A percentile compares a stretch with the other conserved stretches of the same genome.
Conservation (phyloP, 2,888 invertebrate species). For the Xylocampa areola region DNA sequence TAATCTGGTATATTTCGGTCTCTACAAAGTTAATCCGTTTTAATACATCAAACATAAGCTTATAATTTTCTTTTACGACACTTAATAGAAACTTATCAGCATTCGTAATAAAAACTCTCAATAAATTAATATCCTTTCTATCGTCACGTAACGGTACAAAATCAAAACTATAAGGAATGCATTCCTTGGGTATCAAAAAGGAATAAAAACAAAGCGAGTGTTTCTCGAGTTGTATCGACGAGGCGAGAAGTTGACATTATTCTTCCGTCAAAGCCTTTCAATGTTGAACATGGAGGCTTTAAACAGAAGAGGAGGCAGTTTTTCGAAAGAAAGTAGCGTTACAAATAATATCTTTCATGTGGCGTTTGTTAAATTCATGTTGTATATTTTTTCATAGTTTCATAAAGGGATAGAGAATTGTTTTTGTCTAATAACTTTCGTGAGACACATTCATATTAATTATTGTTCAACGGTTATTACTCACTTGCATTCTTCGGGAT, state of each 20-base stretch:
- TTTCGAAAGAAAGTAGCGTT: neutral
- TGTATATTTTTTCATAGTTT: neutral
- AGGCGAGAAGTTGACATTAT: slow-evolving; percentile 72
- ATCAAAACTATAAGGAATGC: slow-evolving; percentile 58
- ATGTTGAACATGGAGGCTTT: slow-evolving; percentile 32
- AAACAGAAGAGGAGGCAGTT: slow-evolving; percentile 34
- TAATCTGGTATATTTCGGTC: slow-evolving; percentile 43
- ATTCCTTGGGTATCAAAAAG: slow-evolving; percentile 56
- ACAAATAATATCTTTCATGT: neutral
- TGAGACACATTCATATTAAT: too few relatives aligned
- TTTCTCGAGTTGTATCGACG: slow-evolving; percentile 70
- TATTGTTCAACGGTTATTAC: too few relatives aligned
- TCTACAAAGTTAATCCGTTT: slow-evolving; percentile 44
- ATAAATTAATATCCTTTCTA: slow-evolving; percentile 55
- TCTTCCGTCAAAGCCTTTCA: slow-evolving; percentile 64
- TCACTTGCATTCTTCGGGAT: too few relatives aligned
- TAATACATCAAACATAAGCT: slow-evolving; percentile 43
- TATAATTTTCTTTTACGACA: slow-evolving; percentile 46
- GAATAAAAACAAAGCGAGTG: slow-evolving; percentile 65
- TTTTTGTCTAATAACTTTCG: too few relatives aligned
- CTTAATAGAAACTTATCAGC: slow-evolving; percentile 45
- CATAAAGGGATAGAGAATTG: too few relatives aligned
- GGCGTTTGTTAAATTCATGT: neutral
- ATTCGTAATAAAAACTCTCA: slow-evolving; percentile 52
- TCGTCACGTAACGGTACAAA: slow-evolving; percentile 60